Evolutionary conservation across 35 echinoderm and acorn worm species (phyloP), one percentile per base, ranked within the genome.

Genomic region (Ophiothrix spiculata): DNA sequence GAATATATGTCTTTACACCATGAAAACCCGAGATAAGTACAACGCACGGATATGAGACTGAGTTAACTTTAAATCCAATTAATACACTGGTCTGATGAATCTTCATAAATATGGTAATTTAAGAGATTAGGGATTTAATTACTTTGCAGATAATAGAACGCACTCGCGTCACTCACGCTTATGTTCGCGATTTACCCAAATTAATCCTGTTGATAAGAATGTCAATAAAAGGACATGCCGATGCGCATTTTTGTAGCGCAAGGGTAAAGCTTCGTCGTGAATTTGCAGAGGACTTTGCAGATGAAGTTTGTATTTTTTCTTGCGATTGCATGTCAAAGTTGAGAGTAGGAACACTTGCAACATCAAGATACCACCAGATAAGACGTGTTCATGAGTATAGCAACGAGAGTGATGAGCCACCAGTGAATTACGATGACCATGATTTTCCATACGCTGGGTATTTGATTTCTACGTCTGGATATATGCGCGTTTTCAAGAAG

Each of bases 281-380:
- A 85, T 82, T 89, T 81, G 85, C 80, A 38, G 75, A 38, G 19
- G 46, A 88, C 23, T 86, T 80, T 85, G 40, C 3, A 31, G 41
- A 82, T 1, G 77, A 75, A 32, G 46, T 31, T 16, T 23, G 75
- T 29, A 14, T 84, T 21, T 39, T 90, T 39, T 93, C 87, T 10
- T 90, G 83, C 69, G 87, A 93, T 77, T 54, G 69, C n/a, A 89
- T 90, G 85, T 76, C 89, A 17, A 93, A 93, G 64, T 31, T 93
- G 0, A 84, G 90, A 32, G 35, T 93, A 3, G 92, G 77, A 3
- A 80, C 75, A 1, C 39, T 86, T 17, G 92, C 87, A 32, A 82
- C 89, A 21, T 80, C 80, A 33, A 29, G 87, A 12, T 86, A 86
- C 54, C 79, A 86, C 56, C 82, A 81, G 38, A 56, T 85, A 13